These are phyloP conservation scores for Drosophila pseudotakahashii DNA, from an alignment of 2,888 invertebrate species.

Conservation along the genomic window DNA sequence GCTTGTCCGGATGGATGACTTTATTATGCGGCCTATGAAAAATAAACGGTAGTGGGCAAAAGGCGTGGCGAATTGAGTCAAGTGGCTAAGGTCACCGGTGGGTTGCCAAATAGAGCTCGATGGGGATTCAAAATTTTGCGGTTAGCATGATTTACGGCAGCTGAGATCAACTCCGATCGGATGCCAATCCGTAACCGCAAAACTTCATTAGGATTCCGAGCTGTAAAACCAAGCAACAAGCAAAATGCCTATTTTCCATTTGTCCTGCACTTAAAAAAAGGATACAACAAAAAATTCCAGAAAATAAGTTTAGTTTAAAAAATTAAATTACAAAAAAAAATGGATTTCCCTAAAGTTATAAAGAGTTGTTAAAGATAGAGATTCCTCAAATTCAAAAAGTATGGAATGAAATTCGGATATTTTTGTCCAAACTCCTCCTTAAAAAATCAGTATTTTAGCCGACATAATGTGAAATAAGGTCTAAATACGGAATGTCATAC, in stretches of 20 bases:
- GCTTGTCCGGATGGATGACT: constrained; percentile 42
- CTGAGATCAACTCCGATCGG: constrained; percentile 18
- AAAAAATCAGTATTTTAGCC: too few species aligned
- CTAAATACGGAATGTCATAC: too few species aligned
- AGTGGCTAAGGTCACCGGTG: constrained; percentile 34
- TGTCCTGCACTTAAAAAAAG: background rate
- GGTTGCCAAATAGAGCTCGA: constrained; percentile 23
- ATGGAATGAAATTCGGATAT: too few species aligned
- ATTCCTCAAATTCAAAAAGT: too few species aligned
- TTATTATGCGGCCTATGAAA: constrained; percentile 41
- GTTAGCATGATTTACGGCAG: constrained; percentile 18
- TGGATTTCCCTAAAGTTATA: too few species aligned
- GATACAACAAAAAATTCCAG: background rate
- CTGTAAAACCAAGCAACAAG: constrained; percentile 24
- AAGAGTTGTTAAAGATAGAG: too few species aligned
- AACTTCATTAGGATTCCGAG: constrained; percentile 64
- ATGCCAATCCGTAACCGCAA: constrained; percentile 56
- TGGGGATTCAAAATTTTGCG: constrained; percentile 21
- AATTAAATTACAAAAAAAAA: too few species aligned
- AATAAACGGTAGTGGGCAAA: constrained; percentile 18
- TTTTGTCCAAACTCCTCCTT: too few species aligned
- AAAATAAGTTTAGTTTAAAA: background rate
- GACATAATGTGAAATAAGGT: too few species aligned
- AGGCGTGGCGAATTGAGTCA: constrained; percentile 53
- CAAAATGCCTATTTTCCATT: constrained; percentile 43